Evolutionary conservation across 2,797 vertebrate species (phyloP).

Genomic region (Chaetodon trifasciatus): DNA sequence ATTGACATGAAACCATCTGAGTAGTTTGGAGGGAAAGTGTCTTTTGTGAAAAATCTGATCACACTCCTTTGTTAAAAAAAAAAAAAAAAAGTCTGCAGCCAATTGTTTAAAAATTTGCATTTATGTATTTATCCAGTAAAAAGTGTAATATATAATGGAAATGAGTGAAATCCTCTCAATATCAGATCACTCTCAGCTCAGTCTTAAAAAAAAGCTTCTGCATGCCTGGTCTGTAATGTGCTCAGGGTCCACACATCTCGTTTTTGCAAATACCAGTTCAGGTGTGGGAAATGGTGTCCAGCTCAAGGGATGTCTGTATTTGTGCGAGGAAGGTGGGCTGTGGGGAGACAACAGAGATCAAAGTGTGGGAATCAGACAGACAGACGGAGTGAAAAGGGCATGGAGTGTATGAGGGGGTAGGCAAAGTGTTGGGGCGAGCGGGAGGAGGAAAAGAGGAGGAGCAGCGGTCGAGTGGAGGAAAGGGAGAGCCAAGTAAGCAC

Average conservation of each 20-base stretch:
- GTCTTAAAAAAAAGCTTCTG: neutral
- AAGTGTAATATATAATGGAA: too few species aligned
- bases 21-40: too few species aligned
- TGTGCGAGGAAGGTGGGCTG: neutral
- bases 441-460: constrained; percentile 59
- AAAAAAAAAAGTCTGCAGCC: too few species aligned
- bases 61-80: too few species aligned
- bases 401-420: constrained; percentile 27
- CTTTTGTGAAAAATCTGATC: too few species aligned
- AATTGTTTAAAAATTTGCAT: too few species aligned
- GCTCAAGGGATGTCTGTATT: constrained; percentile 5
- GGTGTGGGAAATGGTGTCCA: neutral
- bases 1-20: too few species aligned
- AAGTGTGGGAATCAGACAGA: constrained; percentile 43
- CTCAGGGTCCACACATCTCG: neutral
- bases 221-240: neutral
- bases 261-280: fast-evolving
- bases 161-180: neutral
- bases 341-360: constrained; percentile 39
- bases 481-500: constrained; percentile 81
- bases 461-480: constrained; percentile 50
- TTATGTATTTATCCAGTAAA: too few species aligned
- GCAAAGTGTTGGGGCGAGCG: constrained; percentile 28
- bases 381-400: constrained; percentile 39
- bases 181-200: neutral